Percentiles rank a stretch among this genome's conserved stretches.
phyloP scores from a whole-genome alignment of 2,888 invertebrate species.

The Conops quadrifasciatus region DNA sequence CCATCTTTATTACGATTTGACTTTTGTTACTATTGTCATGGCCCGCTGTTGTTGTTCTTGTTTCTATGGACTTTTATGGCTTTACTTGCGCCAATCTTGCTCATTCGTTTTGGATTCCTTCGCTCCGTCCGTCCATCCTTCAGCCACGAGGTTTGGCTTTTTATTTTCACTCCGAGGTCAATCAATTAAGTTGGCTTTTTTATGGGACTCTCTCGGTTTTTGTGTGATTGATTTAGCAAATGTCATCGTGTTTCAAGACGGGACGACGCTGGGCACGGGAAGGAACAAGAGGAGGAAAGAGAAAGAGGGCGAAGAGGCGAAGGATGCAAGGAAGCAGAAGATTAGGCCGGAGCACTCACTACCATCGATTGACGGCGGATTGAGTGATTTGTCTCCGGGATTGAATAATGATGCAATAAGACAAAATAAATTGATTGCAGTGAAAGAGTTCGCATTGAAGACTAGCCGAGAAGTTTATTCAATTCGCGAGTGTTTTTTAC shows the following conservation, averaged over 20 bases:
- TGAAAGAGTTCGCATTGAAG: background rate
- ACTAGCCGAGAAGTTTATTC: background rate
- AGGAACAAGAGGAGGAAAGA: background rate
- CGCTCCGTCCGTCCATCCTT: background rate
- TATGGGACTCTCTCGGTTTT: constrained; percentile 15
- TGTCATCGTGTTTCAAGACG: constrained; percentile 32
- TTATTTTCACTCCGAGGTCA: constrained; percentile 32
- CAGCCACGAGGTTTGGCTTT: background rate
- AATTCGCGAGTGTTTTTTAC: background rate
- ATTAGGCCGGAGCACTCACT: constrained; percentile 21
- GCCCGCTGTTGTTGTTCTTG: constrained; percentile 5
- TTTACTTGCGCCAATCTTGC: constrained; percentile 31
- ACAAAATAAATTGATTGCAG: constrained; percentile 39
- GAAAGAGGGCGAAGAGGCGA: too few species aligned
- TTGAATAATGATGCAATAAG: constrained; percentile 45
- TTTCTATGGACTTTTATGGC: constrained; percentile 31
- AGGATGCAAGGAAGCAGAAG: too few species aligned
- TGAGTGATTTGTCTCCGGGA: constrained; percentile 51
- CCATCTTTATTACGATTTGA: constrained; percentile 39
- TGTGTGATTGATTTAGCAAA: constrained; percentile 41
- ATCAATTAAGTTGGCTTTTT: constrained; percentile 41
- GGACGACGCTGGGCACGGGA: constrained; percentile 1
- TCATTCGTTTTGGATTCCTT: constrained; percentile 20
- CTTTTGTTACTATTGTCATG: constrained; percentile 13
- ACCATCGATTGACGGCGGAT: constrained; percentile 29